Evolutionary conservation across 2,113 vertebrate genomes (phyloP).

Genomic region (Callipepla californica): DNA sequence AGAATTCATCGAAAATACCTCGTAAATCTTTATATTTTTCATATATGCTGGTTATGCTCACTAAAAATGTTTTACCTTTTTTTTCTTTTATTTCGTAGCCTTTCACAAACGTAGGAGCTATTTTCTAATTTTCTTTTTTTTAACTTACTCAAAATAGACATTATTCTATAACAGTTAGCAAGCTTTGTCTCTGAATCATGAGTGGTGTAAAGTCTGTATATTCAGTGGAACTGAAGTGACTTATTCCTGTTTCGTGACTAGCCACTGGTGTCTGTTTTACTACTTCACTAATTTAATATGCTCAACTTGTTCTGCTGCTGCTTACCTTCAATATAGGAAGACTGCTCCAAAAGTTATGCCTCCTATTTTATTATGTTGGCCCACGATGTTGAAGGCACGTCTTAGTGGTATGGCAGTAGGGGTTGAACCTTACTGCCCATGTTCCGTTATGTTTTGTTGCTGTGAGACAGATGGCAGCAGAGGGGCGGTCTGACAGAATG

Average conservation of each 20-base stretch:
- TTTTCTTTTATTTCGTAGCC: background rate
- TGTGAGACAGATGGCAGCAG: too few species aligned
- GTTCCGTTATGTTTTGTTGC: too few species aligned
- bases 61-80: background rate
- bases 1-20: too few species aligned
- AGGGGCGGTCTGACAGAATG: too few species aligned
- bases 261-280: background rate
- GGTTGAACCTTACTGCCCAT: too few species aligned
- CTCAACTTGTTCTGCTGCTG: background rate
- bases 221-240: background rate
- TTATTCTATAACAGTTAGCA: background rate
- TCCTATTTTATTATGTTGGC: too few species aligned
- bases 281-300: background rate
- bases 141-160: background rate
- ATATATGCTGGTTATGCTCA: background rate
- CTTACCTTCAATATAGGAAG: background rate
- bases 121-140: background rate
- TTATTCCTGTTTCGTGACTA: background rate
- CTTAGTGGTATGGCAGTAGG: too few species aligned
- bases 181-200: background rate
- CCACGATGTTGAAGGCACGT: too few species aligned
- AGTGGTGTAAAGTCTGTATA: background rate
- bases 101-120: background rate
- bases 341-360: too few species aligned
- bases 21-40: accelerated